Evolutionary conservation across 2,797 vertebrate genomes (phyloP), one percentile per base, ranked within the genome.

Genomic region (Lindbergichthys nudifrons): DNA sequence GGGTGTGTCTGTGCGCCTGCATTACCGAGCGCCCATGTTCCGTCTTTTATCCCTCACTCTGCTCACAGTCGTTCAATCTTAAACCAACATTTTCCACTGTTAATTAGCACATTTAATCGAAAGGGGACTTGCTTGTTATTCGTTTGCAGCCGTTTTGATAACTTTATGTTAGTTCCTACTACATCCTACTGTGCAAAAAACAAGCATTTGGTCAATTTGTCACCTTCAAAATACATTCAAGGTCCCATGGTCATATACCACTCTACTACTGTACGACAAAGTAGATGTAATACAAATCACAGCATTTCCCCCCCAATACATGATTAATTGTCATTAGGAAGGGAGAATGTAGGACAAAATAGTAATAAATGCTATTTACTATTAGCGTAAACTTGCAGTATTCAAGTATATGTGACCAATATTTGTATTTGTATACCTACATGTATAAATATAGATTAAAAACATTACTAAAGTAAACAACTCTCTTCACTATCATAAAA

Each of bases 1-100:
- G 86, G 81, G 81, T 67, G 86, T 77, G 79, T 80, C 85, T 77
- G 73, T 36, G n/a, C 45, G 84, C 36, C 74, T 65, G 69, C 58
- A 67, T 80, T 65, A 83, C 78, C 42, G 18, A 59, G 74, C 56
- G 48, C 74, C 48, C 61, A 65, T 75, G 47, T 77, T 83, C 70
- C 76, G 48, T 69, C 18, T 64, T 75, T 75, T 52, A 79, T 70
- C 15, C 62, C 60, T 73, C 59, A 13, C 63, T 59, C 64, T 71
- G 59, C 53, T 63, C 19, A 23, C 10, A 30, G 60, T 51, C 43
- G 67, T 70, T 59, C 30, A 47, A 18, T 64, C 57, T 58, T 23
- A 13, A 26, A 11, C 10, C 32, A 54, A 62, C 65, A 21, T 64
- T 12, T 43, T 64, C 53, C 56, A 47, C 54, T 54, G 11, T 19